Percentiles rank a stretch among this genome's conserved stretches.
These are phyloP conservation scores for Hipposideros armiger DNA, from an alignment of 2,113 vertebrate genomes.

Conservation along the genomic window DNA sequence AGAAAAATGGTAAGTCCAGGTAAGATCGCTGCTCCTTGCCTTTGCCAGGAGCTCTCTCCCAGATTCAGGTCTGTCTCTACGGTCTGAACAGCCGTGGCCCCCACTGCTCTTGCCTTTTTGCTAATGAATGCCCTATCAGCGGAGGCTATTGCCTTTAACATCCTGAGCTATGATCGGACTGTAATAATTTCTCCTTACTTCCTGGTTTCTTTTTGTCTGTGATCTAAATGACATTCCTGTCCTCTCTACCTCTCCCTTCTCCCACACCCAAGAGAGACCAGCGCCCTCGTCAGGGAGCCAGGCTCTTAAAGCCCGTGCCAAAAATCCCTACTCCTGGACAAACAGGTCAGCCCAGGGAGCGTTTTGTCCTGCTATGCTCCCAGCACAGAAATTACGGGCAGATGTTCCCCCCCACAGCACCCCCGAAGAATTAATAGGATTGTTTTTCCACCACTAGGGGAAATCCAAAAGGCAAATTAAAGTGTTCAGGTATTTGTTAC, in stretches of 20 bases:
- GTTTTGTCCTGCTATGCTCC: background rate
- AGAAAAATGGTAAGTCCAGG: background rate
- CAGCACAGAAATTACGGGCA: background rate
- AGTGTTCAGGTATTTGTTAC: background rate
- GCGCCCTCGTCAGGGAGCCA: conserved; percentile 56
- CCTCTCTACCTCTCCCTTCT: conserved; percentile 44
- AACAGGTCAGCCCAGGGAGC: background rate
- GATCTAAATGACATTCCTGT: conserved; percentile 16
- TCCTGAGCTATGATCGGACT: conserved; percentile 70
- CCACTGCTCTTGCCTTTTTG: conserved; percentile 42
- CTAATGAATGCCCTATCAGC: conserved; percentile 87
- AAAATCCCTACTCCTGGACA: background rate
- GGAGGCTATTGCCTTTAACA: conserved; percentile 71
- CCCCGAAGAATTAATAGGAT: background rate
- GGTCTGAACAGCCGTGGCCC: background rate
- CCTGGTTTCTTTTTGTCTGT: conserved; percentile 81
- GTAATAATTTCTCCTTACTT: conserved; percentile 83
- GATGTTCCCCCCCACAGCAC: background rate
- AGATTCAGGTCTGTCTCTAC: background rate
- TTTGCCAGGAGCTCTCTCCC: conserved; percentile 16
- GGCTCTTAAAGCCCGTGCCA: conserved; percentile 43
- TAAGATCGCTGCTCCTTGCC: conserved; percentile 32
- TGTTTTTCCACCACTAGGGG: conserved; percentile 19
- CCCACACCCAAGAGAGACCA: background rate
- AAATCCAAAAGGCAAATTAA: background rate